Conservation (phyloP, 2,797 vertebrate genomes). For the Tadarida brasiliensis region DNA sequence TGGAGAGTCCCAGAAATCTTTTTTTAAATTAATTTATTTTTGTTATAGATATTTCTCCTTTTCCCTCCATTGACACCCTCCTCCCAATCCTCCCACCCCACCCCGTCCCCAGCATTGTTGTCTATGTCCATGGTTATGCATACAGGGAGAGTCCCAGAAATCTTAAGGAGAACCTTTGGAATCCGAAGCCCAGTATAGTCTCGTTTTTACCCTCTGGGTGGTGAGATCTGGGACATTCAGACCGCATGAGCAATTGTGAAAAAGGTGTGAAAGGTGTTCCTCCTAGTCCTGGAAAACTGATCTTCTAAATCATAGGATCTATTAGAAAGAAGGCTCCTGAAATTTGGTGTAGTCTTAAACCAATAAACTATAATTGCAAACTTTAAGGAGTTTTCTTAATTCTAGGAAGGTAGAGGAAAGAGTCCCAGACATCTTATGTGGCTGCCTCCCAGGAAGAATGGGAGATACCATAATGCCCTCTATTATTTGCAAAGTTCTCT, state of each 20-base stretch:
- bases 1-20: too few relatives aligned
- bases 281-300: not conserved
- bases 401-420: conserved; percentile 15
- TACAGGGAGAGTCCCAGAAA: not conserved
- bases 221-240: not conserved
- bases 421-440: not conserved
- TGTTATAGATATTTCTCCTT: too few relatives aligned
- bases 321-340: not conserved
- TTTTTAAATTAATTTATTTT: too few relatives aligned
- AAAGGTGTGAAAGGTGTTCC: not conserved
- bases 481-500: not conserved
- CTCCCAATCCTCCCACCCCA: too few relatives aligned
- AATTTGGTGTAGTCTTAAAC: not conserved
- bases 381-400: not conserved
- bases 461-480: not conserved
- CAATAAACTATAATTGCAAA: not conserved
- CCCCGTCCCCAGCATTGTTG: too few relatives aligned
- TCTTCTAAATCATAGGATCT: not conserved
- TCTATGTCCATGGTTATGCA: too few relatives aligned
- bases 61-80: too few relatives aligned
- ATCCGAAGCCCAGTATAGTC: not conserved
- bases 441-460: not conserved
- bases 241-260: not conserved
- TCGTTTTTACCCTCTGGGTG: not conserved
- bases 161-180: not conserved